Conservation (phyloP, 2,888 invertebrate genomes). For the Micropterix aruncella region DNA sequence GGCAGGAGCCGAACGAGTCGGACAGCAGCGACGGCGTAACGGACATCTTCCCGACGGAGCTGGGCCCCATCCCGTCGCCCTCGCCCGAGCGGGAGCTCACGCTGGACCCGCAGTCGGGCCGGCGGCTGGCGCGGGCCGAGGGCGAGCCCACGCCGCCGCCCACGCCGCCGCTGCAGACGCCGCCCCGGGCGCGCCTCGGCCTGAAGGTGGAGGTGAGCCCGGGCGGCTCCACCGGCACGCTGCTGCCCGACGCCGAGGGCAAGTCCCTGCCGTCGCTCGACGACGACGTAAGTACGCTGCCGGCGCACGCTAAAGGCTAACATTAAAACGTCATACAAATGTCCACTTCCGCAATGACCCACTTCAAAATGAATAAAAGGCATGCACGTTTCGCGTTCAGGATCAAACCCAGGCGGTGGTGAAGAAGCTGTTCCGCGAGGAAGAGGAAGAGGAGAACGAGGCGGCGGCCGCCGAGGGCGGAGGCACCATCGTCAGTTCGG, state of each 20-base stretch:
- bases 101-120: slow-evolving; percentile 19
- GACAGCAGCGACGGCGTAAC: slow-evolving; percentile 46
- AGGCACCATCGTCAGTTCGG: slow-evolving; percentile 21
- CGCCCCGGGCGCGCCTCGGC: slow-evolving; percentile 16
- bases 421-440: slow-evolving; percentile 35
- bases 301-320: too few relatives aligned
- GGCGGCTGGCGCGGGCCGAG: slow-evolving; percentile 42
- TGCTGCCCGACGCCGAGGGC: slow-evolving; percentile 30
- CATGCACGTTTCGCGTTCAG: too few relatives aligned
- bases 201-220: slow-evolving; percentile 48
- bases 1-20: slow-evolving; percentile 17
- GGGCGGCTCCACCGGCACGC: slow-evolving; percentile 46
- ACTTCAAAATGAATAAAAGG: too few relatives aligned
- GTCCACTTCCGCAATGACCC: too few relatives aligned
- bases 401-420: too few relatives aligned
- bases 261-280: slow-evolving; percentile 33
- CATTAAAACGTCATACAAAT: too few relatives aligned
- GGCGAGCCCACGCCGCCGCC: slow-evolving; percentile 45
- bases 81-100: slow-evolving; percentile 1
- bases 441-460: slow-evolving; percentile 26
- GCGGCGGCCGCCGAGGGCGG: slow-evolving; percentile 28
- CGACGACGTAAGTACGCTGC: slow-evolving; percentile 28
- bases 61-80: slow-evolving; percentile 1
- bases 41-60: slow-evolving; percentile 41
- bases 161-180: slow-evolving; percentile 30